Evolutionary conservation across 2,888 invertebrate genomes (phyloP).

Genomic region (Diploptera punctata): DNA sequence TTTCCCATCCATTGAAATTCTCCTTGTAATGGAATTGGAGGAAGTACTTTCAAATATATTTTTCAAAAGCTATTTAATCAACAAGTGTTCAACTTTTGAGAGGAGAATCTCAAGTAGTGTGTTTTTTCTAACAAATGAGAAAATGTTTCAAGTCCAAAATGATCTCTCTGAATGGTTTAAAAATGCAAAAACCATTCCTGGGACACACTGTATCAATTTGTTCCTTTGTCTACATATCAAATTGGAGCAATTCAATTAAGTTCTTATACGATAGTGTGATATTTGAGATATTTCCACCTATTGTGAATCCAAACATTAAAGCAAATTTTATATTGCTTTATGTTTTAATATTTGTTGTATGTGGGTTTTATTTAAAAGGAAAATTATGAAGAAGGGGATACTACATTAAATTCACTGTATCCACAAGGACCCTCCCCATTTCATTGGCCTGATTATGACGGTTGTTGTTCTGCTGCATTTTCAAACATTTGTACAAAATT

Average conservation of each 20-base stretch:
- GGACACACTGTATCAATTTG: background rate
- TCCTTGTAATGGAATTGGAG: background rate
- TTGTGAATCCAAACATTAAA: background rate
- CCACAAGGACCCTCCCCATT: background rate
- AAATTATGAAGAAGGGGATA: background rate
- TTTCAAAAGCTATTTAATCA: background rate
- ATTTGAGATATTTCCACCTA: too few relatives aligned
- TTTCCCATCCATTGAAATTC: background rate
- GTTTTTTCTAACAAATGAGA: too few relatives aligned
- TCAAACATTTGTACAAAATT: background rate
- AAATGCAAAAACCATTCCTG: background rate
- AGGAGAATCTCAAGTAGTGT: too few relatives aligned
- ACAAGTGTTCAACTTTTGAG: background rate
- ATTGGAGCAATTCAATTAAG: background rate
- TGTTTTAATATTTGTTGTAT: too few relatives aligned
- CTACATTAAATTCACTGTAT: background rate
- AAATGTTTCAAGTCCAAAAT: background rate
- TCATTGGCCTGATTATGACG: background rate
- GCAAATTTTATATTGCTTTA: too few relatives aligned
- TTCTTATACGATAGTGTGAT: too few relatives aligned
- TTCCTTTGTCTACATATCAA: background rate
- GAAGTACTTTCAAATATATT: background rate
- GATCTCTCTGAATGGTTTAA: background rate
- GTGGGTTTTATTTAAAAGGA: too few relatives aligned
- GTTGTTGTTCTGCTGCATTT: too few relatives aligned